Evolutionary conservation across 1,140 invertebrate genomes (phyloP).

Genomic region (Sarcophaga bullata): DNA sequence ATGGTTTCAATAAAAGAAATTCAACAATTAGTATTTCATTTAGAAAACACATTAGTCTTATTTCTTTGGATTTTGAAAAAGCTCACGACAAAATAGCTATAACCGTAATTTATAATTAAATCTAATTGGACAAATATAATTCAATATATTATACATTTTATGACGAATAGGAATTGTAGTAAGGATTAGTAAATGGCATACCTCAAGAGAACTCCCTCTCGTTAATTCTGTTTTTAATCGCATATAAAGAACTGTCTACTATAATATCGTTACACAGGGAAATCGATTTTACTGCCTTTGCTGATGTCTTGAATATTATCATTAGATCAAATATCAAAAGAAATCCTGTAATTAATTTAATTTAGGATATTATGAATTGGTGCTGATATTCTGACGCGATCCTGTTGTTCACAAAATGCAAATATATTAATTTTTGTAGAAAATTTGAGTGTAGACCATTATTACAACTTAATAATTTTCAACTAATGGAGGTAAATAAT

Average conservation of each 20-base stretch:
- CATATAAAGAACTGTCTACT: background rate
- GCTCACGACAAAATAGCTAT: constrained; percentile 10
- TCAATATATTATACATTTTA: background rate
- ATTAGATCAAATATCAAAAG: too few species aligned
- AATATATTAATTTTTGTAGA: too few species aligned
- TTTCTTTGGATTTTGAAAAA: constrained; percentile 23
- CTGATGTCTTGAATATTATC: constrained; percentile 4
- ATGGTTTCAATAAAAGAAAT: background rate
- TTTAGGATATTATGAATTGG: too few species aligned
- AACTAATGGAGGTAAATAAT: background rate
- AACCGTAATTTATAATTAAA: background rate
- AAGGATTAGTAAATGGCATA: constrained; percentile 18
- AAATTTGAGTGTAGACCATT: background rate
- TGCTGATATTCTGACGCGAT: too few species aligned
- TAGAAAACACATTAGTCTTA: background rate
- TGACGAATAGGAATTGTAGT: background rate
- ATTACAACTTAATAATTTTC: constrained; percentile 7
- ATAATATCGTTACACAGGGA: background rate
- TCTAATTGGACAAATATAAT: background rate
- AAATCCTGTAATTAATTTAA: too few species aligned
- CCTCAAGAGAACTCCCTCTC: background rate
- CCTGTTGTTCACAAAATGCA: too few species aligned
- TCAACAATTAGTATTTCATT: background rate
- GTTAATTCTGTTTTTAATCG: constrained; percentile 7
- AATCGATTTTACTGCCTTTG: background rate